Conservation (phyloP, 2,113 vertebrate species). For the Prunella himalayana region DNA sequence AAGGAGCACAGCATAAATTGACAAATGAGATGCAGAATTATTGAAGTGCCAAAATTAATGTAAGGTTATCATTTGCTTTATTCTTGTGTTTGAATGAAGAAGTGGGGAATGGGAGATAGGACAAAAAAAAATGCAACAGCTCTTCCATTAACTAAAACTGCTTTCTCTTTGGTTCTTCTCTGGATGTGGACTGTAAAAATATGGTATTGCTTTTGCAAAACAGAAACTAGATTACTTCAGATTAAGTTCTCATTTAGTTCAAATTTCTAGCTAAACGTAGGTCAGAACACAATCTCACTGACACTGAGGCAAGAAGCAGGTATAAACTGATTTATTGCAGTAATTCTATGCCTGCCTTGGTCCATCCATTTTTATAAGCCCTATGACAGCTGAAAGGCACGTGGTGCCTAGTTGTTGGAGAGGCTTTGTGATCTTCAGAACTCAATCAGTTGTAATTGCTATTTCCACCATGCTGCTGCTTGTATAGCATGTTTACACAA, state of each 20-base stretch:
- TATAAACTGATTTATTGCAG: not conserved
- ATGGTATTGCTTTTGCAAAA: not conserved
- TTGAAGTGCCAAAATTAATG: not conserved
- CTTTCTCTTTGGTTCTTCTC: not conserved
- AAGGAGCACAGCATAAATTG: not conserved
- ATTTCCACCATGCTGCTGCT: not conserved
- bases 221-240: not conserved
- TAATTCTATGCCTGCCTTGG: not conserved
- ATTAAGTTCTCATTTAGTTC: not conserved
- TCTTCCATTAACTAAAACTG: not conserved
- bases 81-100: not conserved
- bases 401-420: not conserved
- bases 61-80: not conserved
- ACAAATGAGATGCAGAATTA: slow-evolving; percentile 1
- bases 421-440: not conserved
- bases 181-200: not conserved
- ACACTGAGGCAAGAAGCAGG: not conserved
- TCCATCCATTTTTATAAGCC: not conserved
- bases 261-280: not conserved
- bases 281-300: not conserved
- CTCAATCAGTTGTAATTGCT: not conserved
- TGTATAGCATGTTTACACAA: not conserved
- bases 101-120: not conserved
- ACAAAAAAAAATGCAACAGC: not conserved
- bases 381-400: not conserved